Evolutionary conservation across 2,888 invertebrate species (phyloP).

Genomic region (Leptinotarsa juncta): DNA sequence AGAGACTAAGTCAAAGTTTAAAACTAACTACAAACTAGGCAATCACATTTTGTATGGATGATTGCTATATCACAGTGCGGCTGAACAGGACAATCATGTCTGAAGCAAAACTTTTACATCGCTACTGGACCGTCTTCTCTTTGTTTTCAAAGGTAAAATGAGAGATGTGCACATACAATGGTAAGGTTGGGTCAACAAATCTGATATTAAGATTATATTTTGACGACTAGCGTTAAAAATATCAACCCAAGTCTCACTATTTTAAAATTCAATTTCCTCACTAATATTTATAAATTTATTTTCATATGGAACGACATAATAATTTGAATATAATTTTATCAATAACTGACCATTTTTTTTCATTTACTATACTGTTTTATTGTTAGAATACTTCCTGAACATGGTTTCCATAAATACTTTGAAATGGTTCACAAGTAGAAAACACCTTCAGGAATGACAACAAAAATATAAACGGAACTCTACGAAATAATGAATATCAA

Average conservation of each 20-base stretch:
- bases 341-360: background rate
- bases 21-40: conserved; percentile 59
- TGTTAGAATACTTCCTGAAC: no score
- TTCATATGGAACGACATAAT: background rate
- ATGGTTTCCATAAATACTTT: no score
- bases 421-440: background rate
- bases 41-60: conserved; percentile 51
- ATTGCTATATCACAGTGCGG: conserved; percentile 63
- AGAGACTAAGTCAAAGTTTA: conserved; percentile 56
- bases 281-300: background rate
- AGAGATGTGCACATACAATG: conserved; percentile 7
- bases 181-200: background rate
- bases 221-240: background rate
- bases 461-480: conserved; percentile 26
- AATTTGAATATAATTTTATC: background rate
- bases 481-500: no score
- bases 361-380: background rate
- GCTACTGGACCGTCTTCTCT: conserved; percentile 23
- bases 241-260: background rate
- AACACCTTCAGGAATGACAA: background rate
- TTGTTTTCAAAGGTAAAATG: conserved; percentile 19
- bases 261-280: background rate
- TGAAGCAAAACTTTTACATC: conserved; percentile 38
- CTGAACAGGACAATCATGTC: conserved; percentile 65
- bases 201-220: background rate